A percentile compares a stretch with the other conserved stretches of the same genome.
phyloP scores from a whole-genome alignment of 1,140 invertebrate species.

The Drosophila auraria region DNA sequence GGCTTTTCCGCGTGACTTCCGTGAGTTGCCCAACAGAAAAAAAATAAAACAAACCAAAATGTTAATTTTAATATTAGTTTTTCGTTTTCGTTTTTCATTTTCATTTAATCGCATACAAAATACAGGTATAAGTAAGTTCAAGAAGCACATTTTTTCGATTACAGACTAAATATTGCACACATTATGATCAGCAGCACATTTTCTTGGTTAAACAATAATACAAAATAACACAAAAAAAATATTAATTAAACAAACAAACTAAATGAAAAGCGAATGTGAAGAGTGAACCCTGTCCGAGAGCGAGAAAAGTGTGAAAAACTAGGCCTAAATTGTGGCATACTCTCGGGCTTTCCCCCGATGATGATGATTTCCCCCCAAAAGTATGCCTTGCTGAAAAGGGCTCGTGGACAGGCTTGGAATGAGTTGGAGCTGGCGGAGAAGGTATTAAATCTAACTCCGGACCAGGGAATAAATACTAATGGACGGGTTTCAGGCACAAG shows the following conservation, averaged over 20 bases:
- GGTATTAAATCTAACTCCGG: neutral
- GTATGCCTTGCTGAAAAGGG: slow-evolving; percentile 13
- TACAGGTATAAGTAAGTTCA: slow-evolving; percentile 38
- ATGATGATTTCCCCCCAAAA: slow-evolving; percentile 2
- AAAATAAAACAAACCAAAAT: neutral
- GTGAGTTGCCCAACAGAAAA: slow-evolving; percentile 13
- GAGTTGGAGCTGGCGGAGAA: slow-evolving; percentile 1
- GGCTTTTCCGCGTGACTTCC: slow-evolving; percentile 59
- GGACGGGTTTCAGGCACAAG: slow-evolving; percentile 42
- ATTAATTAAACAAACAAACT: slow-evolving; percentile 6
- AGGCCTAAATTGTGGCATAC: slow-evolving; percentile 19
- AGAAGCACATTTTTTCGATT: slow-evolving; percentile 49
- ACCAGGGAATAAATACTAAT: slow-evolving; percentile 51
- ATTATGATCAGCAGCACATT: slow-evolving; percentile 48
- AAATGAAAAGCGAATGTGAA: slow-evolving; percentile 34
- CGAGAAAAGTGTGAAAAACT: neutral
- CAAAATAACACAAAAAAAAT: slow-evolving; percentile 15
- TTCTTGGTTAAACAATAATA: slow-evolving; percentile 41
- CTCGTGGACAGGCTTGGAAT: slow-evolving; percentile 10
- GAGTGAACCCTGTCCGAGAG: slow-evolving; percentile 6
- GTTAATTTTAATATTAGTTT: slow-evolving; percentile 17
- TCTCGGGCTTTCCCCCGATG: neutral
- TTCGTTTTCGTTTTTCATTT: neutral
- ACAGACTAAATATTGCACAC: slow-evolving; percentile 53
- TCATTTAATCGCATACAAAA: slow-evolving; percentile 66